Evolutionary conservation across 2,888 invertebrate genomes (phyloP), one percentile per base, ranked within the genome.

Genomic region (Adelognathus sp.): DNA sequence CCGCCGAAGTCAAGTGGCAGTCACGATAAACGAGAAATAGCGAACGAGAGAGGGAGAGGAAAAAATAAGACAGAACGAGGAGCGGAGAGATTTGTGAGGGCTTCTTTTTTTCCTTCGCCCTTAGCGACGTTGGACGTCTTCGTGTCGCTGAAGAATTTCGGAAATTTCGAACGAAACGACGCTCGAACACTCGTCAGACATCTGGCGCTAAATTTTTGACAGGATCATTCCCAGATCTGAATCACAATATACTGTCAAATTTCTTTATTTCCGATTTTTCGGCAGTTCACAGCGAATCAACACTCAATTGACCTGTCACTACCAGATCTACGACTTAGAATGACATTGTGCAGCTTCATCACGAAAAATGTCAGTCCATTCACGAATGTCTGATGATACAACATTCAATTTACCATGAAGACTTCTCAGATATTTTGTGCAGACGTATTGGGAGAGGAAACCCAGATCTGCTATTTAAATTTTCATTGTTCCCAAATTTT

Each of bases 1-100:
- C 7, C 41, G 63, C 61, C 78, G 72, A 80, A 80, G 75, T 69
- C 75, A 66, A 76, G 75, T 82, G 81, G 80, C 80, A 79, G 73
- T 64, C 67, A 58, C 76, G 79, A 80, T 80, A 80, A 76, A 78
- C 73, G 75, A 46, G 66, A 50, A 69, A 52, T 33, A 36, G 36
- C 33, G 46, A 44, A 27, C 36, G 41, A 27, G 27, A 27, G 46
- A 18, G 27, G 52, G 39, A 39, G 11, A 66, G n/a, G n/a, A n/a
- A n/a, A n/a, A n/a, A n/a, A n/a, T n/a, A n/a, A n/a, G n/a, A n/a
- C n/a, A n/a, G 52, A 31, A 31, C 24, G 52, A 27, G 27, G 27
- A 33, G 36, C 33, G 5, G 29, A 14, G 41, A 44, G 14, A 14
- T 29, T 24, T 14, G 41, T 3, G 44, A 54, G 44, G 69, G 56